Base-by-base conservation (phyloP, 2,113 vertebrate genomes). In the Megaptera novaeangliae region DNA sequence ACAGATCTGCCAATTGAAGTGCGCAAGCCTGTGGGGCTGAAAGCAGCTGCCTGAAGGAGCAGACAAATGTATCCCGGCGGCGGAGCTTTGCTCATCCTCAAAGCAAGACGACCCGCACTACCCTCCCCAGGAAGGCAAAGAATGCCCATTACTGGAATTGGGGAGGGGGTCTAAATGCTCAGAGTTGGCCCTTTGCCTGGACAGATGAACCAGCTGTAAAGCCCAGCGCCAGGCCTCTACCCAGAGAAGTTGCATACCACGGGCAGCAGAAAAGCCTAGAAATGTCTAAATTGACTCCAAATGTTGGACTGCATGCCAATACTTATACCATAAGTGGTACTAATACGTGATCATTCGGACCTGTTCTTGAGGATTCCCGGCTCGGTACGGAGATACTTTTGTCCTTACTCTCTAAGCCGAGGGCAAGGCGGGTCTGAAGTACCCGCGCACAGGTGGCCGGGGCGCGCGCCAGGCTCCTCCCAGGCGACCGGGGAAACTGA, bases 371-470 rank as follows among this genome's bases (percentile, higher is more conserved):
- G 1, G 27, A 68, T 66, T 63, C 61, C 91, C 3, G 20, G 25
- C 90, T 87, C 17, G 5, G 63, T 34, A 75, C 41, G 52, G 49
- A 13, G 34, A 88, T 7, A 92, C 91, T 92, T 92, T 74, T 1
- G 5, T 36, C 78, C 17, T 5, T 83, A 96, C 91, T 96, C 94
- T 92, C 75, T 75, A 39, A 61, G 31, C 78, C 23, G 39, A 9
- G 27, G 39, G 68, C 64, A 68, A 88, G 23, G 39, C 18, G 8
- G 44, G 44, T 59, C 85, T 57, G 27, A 86, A 87, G 55, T 57
- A 27, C 66, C 39, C 46, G 72, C 0, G 29, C 72, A 97, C 96
- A 97, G 88, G 96, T 97, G 88, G 96, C 88, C 13, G 1, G 15
- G 25, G 20, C 4, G 8, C n/a, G 0, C n/a, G 0, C 59, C 12